Base-by-base conservation (phyloP, 2,888 invertebrate species). In the Mechanitis mazaeus region DNA sequence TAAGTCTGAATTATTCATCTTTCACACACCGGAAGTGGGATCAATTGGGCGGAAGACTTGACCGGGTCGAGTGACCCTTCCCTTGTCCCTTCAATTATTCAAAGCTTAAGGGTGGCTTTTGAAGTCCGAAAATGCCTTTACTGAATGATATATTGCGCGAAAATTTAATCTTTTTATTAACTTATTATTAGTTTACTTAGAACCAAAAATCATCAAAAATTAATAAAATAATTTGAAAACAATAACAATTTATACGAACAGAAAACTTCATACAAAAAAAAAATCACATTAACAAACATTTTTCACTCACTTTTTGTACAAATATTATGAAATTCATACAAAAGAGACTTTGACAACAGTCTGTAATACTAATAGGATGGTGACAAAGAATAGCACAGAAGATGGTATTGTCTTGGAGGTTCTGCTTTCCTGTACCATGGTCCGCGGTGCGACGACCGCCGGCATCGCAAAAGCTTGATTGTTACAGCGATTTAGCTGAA, bases 1-100 rank as follows among this genome's bases (percentile, higher is more conserved):
- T 61, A 59, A 56, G 54, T 47, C 64, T 75, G 71, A 76, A 73
- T 73, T 69, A 74, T 74, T 72, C 74, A 75, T 71, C 65, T 64
- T 65, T 64, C 68, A 65, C 65, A 61, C 66, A 65, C 70, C 72
- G 72, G 75, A 74, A 71, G 70, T 62, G 63, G 64, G 71, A 66
- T 84, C 85, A 81, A 87, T 87, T 86, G 85, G 80, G 83, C 84
- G 85, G 81, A 85, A 79, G 80, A 77, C 86, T 85, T 85, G 85
- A 86, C 87, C 71, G 75, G 78, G 79, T 87, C 81, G 81, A 87
- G 86, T 87, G 85, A 87, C 85, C 86, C 87, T 83, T 80, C 76
- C 77, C 79, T 76, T 79, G 78, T 75, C 77, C 78, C 74, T 79
- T 79, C 78, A 75, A 80, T 79, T 81, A 77, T 80, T 75, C 64